A percentile compares a stretch with the other conserved stretches of the same genome.
Evolutionary conservation across 2,797 vertebrate genomes (phyloP).

Genomic region (Naso thynnoides): DNA sequence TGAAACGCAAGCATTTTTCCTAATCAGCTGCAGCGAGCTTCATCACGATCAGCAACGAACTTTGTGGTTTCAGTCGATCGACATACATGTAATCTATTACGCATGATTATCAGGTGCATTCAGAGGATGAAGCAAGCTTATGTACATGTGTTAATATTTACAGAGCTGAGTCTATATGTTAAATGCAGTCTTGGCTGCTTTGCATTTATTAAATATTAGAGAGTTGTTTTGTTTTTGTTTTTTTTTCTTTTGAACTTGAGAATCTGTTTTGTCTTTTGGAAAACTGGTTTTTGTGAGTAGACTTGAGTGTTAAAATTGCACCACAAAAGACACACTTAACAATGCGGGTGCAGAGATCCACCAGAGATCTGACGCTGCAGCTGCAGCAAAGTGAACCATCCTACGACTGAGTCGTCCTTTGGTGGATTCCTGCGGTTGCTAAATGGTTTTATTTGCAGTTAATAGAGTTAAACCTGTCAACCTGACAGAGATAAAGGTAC

Average conservation of each 20-base stretch:
- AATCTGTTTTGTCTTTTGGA: conserved; percentile 58
- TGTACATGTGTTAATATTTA: conserved; percentile 77
- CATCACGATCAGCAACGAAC: conserved; percentile 47
- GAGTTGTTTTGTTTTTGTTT: conserved; percentile 41
- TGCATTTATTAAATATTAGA: conserved; percentile 74
- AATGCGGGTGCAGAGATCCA: conserved; percentile 41
- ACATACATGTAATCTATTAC: conserved; percentile 51
- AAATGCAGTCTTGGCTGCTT: conserved; percentile 73
- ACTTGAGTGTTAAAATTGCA: conserved; percentile 68
- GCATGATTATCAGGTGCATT: conserved; percentile 71
- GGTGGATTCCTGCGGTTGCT: conserved; percentile 45
- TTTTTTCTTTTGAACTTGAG: conserved; percentile 42
- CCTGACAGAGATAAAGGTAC: conserved; percentile 40
- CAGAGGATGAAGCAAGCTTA: conserved; percentile 70
- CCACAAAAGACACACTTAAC: conserved; percentile 64
- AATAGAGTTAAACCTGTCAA: conserved; percentile 14
- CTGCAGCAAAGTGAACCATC: conserved; percentile 43
- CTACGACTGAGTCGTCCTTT: conserved; percentile 22
- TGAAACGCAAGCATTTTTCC: conserved; percentile 67
- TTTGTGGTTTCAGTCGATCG: conserved; percentile 44
- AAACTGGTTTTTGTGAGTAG: conserved; percentile 62
- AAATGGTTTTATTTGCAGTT: conserved; percentile 5
- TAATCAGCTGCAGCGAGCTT: conserved; percentile 68
- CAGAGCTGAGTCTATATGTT: conserved; percentile 75
- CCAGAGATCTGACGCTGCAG: conserved; percentile 29